Base-by-base conservation (phyloP, 2,797 vertebrate genomes). In the Rhabdophis nuchalis region DNA sequence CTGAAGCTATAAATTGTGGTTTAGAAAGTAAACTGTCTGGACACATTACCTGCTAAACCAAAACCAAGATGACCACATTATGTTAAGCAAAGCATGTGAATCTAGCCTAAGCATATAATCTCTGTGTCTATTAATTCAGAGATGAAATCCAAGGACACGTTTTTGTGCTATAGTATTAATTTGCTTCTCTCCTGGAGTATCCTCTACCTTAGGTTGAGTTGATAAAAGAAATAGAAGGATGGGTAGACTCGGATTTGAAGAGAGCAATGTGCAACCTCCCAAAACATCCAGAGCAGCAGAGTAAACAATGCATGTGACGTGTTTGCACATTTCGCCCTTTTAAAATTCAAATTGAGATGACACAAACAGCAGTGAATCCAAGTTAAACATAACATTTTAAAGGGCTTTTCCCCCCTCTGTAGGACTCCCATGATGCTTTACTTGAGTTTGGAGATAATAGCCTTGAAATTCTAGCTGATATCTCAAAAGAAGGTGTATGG, bases 371-470 rank as follows among this genome's bases (percentile, higher is more conserved):
- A 88, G 52, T 86, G 64, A 88, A 29, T 91, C 82, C 0, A 93
- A 93, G 90, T 94, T 23, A 29, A 8, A 86, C 41, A 68, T 14
- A 52, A 41, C 23, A 13, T 41, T 68, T 72, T 77, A 77, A 57
- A 88, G 54, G 3, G 72, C 89, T 89, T 88, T 50, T 16, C 3
- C 4, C 60, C 27, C 56, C 11, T 0, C n/a, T 95, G 58, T 96
- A 99, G 99, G 98, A 98, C 94, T 98, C 99, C 89, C 99, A 99
- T 96, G 98, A 98, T 96, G 98, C 97, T 91, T 98, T 99, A 96
- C 93, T 98, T 96, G 98, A 99, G 97, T 99, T 98, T 97, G 99
- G 99, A 60, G 99, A 99, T 97, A 99, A 98, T 96, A 99, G 99
- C 96, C 98, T 99, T 86, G 99, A 99, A 95, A 97, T 99, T 93